Conservation (phyloP, 2,888 invertebrate species). For the Cephus nigrinus region DNA sequence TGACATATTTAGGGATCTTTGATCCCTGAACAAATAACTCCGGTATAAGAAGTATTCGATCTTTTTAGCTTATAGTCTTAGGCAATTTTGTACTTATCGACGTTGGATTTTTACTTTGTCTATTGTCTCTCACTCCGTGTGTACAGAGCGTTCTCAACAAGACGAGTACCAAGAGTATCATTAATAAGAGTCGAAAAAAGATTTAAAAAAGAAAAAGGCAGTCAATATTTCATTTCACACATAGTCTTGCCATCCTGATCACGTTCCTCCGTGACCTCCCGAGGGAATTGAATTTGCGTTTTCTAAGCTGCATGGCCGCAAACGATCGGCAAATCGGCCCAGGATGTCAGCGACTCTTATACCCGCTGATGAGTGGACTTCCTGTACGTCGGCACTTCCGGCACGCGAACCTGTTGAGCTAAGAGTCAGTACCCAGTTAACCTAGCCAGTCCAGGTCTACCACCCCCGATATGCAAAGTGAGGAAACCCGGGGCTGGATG, state of each 20-base stretch:
- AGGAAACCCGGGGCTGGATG: background rate
- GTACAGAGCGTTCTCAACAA: background rate
- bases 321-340: background rate
- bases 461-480: background rate
- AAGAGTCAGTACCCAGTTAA: background rate
- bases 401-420: slow-evolving; percentile 63
- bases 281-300: background rate
- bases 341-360: background rate
- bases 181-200: slow-evolving; percentile 1
- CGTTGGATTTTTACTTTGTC: slow-evolving; percentile 23
- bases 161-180: background rate
- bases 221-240: background rate
- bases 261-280: background rate
- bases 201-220: background rate
- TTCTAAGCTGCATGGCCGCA: slow-evolving; percentile 13
- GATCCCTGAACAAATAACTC: background rate
- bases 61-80: slow-evolving; percentile 42
- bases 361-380: slow-evolving; percentile 52
- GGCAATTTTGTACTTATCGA: slow-evolving; percentile 60
- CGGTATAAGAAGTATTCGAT: background rate
- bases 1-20: background rate
- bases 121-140: background rate
- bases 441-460: background rate
- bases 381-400: slow-evolving; percentile 53
- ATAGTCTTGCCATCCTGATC: background rate